Evolutionary conservation across 2,113 vertebrate species (phyloP).

Genomic region (Empidonax traillii): DNA sequence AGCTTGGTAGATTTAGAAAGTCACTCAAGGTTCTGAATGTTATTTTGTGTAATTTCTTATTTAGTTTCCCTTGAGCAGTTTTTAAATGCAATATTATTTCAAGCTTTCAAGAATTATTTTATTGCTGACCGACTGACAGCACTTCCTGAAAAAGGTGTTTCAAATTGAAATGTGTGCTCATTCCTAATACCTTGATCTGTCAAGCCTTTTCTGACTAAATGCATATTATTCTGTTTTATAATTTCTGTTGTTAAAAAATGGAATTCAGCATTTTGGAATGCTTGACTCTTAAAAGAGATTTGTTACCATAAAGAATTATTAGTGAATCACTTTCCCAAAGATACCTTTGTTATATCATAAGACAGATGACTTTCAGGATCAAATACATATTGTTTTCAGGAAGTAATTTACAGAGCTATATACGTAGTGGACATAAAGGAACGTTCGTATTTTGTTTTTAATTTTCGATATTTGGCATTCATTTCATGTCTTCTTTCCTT

Average conservation of each 20-base stretch:
- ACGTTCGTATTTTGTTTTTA: not conserved
- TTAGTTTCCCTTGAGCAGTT: not conserved
- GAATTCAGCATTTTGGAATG: not conserved
- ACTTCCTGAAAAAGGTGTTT: not conserved
- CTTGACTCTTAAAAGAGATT: not conserved
- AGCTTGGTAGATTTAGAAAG: not conserved
- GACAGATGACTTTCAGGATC: not conserved
- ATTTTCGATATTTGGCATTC: not conserved
- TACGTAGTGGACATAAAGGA: not conserved
- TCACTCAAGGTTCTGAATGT: not conserved
- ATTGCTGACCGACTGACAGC: not conserved
- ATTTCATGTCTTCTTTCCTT: not conserved
- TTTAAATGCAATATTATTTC: not conserved
- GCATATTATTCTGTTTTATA: not conserved
- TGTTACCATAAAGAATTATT: not conserved
- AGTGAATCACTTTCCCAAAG: not conserved
- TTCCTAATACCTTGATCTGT: not conserved
- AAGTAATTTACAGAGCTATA: not conserved
- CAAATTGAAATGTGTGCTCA: not conserved
- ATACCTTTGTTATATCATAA: not conserved
- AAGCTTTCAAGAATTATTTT: not conserved
- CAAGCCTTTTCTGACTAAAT: not conserved
- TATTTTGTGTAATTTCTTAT: not conserved
- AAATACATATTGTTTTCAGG: not conserved
- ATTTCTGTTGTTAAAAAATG: not conserved